Percentiles rank a stretch among this genome's conserved stretches.
Conservation (phyloP, 2,113 vertebrate species). For the Nibea albiflora region DNA sequence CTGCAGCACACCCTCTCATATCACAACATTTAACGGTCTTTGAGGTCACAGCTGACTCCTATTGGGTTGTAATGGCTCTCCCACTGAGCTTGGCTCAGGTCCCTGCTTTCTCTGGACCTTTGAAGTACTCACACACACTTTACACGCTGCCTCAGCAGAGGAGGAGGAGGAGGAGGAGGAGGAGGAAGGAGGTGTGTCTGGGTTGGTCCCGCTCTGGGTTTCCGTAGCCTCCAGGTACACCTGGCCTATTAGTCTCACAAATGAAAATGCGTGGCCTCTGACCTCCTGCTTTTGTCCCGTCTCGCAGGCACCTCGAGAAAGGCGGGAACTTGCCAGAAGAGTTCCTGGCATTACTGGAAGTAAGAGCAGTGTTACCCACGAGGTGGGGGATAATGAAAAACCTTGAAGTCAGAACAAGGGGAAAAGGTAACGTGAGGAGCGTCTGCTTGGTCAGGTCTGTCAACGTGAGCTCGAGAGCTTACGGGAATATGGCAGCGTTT, state of each 20-base stretch:
- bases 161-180: slow-evolving; percentile 33
- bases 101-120: slow-evolving; percentile 61
- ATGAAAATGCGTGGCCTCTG: slow-evolving; percentile 78
- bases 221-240: slow-evolving; percentile 67
- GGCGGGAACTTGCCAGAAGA: slow-evolving; percentile 25
- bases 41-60: slow-evolving; percentile 76
- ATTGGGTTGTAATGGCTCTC: slow-evolving; percentile 73
- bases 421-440: slow-evolving; percentile 50
- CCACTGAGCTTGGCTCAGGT: slow-evolving; percentile 64
- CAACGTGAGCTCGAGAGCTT: slow-evolving; percentile 26
- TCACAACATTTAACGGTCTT: slow-evolving; percentile 73
- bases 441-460: slow-evolving; percentile 39
- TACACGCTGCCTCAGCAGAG: slow-evolving; percentile 24
- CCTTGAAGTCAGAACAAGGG: slow-evolving; percentile 43
- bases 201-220: slow-evolving; percentile 40
- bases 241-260: slow-evolving; percentile 77
- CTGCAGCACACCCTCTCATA: slow-evolving; percentile 66
- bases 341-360: slow-evolving; percentile 51
- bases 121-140: slow-evolving; percentile 67
- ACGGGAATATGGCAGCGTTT: slow-evolving; percentile 55
- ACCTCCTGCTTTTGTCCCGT: slow-evolving; percentile 73
- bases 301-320: slow-evolving; percentile 43
- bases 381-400: slow-evolving; percentile 51
- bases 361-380: slow-evolving; percentile 30
- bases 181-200: slow-evolving; percentile 60